Evolutionary conservation across 2,113 vertebrate genomes (phyloP), one percentile per base, ranked within the genome.

Genomic region (Megaceryle torquata): DNA sequence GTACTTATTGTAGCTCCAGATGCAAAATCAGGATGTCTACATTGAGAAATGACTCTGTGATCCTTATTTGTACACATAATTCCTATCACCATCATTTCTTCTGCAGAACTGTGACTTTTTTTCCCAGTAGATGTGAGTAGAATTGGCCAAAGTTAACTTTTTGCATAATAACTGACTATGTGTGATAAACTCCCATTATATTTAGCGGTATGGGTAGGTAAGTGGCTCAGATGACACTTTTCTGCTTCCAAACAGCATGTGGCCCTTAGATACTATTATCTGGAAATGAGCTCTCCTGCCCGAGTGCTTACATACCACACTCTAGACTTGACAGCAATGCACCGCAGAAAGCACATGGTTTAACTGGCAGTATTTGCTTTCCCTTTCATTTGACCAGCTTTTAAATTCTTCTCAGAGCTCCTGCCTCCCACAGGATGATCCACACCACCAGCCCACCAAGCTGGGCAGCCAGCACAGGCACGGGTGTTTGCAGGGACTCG

Each of bases 391-490:
- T 63, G 54, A 12, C 61, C n/a, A 2, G 3, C 63, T 59, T 78
- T n/a, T 28, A 67, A 89, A 80, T 53, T 65, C 46, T 61, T 41
- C 64, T 77, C 20, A 3, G 15, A 26, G 67, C 41, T 86, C 41
- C 76, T 81, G 35, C 75, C 35, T 71, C 50, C 60, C n/a, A 19
- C 26, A 35, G 54, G 29, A 25, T 13, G 0, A 0, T 13, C 28
- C 3, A 5, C 8, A 10, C 2, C 43, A 48, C 20, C 56, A 37
- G 26, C 35, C 33, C 56, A 17, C 0, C 4, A 12, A 64, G 61
- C 69, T 39, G 5, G 1, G 43, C 2, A 0, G 53, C n/a, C 31
- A 29, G 33, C 7, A 1, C 13, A 6, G 33, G 8, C 1, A 0
- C 28, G 2, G 56, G n/a, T 29, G 28, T 29, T 43, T 25, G 46